Evolutionary conservation across 2,113 vertebrate genomes (phyloP).

Genomic region (Sinocyclocheilus grahami): DNA sequence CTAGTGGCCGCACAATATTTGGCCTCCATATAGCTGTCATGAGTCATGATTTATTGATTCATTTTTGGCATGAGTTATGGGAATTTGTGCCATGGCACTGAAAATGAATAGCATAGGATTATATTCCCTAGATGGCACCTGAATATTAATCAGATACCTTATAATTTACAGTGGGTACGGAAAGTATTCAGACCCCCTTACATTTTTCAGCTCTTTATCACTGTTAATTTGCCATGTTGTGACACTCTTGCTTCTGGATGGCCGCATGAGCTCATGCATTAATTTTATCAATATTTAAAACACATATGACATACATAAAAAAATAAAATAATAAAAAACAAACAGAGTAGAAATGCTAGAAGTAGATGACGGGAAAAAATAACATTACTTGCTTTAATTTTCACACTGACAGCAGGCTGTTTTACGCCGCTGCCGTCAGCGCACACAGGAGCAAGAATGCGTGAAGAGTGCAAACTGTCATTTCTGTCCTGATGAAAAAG

Average conservation of each 20-base stretch:
- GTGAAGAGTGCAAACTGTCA: slow-evolving; percentile 40
- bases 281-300: slow-evolving; percentile 40
- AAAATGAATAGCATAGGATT: slow-evolving; percentile 30
- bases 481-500: slow-evolving; percentile 31
- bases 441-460: not conserved
- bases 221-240: slow-evolving; percentile 21
- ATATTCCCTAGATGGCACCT: slow-evolving; percentile 14
- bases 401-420: not conserved
- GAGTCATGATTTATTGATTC: slow-evolving; percentile 44
- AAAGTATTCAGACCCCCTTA: too few species aligned
- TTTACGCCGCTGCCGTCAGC: not conserved
- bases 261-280: not conserved
- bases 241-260: slow-evolving; percentile 6
- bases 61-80: slow-evolving; percentile 44
- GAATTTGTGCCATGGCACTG: not conserved
- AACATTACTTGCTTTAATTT: slow-evolving; percentile 48
- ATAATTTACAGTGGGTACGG: too few species aligned
- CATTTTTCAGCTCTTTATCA: slow-evolving; percentile 21
- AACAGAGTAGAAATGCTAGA: not conserved
- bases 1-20: slow-evolving; percentile 21
- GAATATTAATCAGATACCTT: slow-evolving; percentile 32
- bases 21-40: slow-evolving; percentile 31
- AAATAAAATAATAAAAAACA: not conserved
- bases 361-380: slow-evolving; percentile 35
- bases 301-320: slow-evolving; percentile 8